A percentile compares a stretch with the other conserved stretches of the same genome.
Evolutionary conservation across 2,797 vertebrate species (phyloP).

Genomic region (Onychomys leucogaster): DNA sequence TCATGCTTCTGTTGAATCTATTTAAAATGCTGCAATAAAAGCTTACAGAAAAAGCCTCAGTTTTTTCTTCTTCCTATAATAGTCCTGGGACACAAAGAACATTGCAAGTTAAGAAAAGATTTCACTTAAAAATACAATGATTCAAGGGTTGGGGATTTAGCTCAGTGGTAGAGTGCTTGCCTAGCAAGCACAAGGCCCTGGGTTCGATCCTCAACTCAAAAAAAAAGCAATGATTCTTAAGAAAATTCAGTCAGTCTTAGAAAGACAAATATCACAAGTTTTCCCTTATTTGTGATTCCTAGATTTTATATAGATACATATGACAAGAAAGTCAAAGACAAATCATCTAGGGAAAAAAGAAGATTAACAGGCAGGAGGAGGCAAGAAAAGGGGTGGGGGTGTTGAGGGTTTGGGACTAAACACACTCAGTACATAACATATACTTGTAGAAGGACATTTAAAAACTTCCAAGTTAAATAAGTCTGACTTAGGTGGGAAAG

Average conservation of each 20-base stretch:
- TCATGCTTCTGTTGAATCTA: constrained; percentile 14
- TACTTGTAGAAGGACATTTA: background rate
- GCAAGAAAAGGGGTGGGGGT: background rate
- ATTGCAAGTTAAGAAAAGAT: background rate
- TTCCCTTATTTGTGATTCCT: background rate
- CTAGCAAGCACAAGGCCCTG: too few species aligned
- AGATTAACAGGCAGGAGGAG: background rate
- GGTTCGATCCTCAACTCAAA: too few species aligned
- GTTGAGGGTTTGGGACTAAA: background rate
- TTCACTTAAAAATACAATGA: background rate
- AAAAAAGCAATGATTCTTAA: background rate
- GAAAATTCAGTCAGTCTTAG: background rate
- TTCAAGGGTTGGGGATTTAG: too few species aligned
- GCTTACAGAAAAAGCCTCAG: background rate
- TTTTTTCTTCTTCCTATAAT: background rate
- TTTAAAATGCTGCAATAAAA: constrained; percentile 1
- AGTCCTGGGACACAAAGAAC: background rate
- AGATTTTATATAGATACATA: background rate
- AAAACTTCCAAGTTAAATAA: background rate
- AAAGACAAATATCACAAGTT: background rate
- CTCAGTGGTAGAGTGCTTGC: too few species aligned
- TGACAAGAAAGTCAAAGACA: background rate
- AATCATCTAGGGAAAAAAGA: background rate
- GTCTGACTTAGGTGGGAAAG: background rate
- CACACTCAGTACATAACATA: background rate